Evolutionary conservation across 2,113 vertebrate species (phyloP).

Genomic region (Dipodomys ordii): DNA sequence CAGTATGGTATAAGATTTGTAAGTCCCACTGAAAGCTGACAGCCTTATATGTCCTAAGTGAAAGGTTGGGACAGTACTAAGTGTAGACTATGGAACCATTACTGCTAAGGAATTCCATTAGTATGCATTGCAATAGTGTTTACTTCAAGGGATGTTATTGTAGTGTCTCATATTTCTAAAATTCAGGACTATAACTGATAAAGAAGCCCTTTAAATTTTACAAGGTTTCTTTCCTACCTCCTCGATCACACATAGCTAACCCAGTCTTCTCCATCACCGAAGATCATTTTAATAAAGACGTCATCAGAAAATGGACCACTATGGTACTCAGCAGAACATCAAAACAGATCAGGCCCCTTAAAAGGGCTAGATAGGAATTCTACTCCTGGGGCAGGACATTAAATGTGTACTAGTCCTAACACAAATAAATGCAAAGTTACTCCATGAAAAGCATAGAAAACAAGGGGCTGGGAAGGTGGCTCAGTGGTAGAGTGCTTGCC

Average conservation of each 20-base stretch:
- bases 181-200: neutral
- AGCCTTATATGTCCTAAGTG: neutral
- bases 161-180: conserved; percentile 6
- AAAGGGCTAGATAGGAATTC: neutral
- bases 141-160: neutral
- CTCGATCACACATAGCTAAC: neutral
- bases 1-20: neutral
- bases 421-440: neutral
- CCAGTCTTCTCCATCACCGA: neutral
- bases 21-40: neutral
- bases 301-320: conserved; percentile 5
- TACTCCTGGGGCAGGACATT: neutral
- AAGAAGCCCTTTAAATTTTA: neutral
- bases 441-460: neutral
- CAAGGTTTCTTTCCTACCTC: neutral
- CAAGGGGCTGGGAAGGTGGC: neutral
- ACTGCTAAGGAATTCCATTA: neutral
- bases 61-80: neutral
- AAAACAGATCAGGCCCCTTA: neutral
- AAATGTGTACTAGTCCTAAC: neutral
- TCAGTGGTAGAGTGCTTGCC: too few relatives aligned
- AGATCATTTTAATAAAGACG: conserved; percentile 32
- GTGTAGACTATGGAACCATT: neutral
- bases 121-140: neutral
- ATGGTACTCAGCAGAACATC: neutral